Conservation (phyloP, 2,113 vertebrate genomes). For the Peucedramus taeniatus region DNA sequence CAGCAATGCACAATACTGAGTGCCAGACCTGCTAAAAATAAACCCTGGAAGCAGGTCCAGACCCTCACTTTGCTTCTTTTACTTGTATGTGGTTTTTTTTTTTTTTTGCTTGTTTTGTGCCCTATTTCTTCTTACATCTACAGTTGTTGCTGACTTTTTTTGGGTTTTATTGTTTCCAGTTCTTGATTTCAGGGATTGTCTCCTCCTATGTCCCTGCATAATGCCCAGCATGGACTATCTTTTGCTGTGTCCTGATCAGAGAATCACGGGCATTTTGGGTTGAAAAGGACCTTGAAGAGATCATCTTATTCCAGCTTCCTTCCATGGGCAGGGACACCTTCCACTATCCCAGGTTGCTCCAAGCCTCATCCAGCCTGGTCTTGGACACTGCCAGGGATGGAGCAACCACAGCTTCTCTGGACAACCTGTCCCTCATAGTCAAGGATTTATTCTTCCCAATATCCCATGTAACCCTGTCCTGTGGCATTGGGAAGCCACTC, state of each 20-base stretch:
- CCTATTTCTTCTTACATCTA: background rate
- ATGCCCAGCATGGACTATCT: background rate
- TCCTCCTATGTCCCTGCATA: background rate
- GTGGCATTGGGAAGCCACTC: background rate
- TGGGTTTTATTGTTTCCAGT: background rate
- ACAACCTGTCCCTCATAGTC: accelerated
- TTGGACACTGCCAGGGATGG: background rate
- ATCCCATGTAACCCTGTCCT: accelerated
- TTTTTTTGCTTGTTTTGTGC: background rate
- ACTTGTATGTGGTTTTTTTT: background rate
- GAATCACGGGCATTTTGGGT: background rate
- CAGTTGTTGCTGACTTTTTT: background rate
- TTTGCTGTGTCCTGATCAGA: background rate
- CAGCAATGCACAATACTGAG: accelerated
- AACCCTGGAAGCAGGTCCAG: background rate
- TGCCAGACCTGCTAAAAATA: background rate
- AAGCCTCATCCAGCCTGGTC: accelerated
- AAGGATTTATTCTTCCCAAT: background rate
- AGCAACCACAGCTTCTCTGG: background rate
- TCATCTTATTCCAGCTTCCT: background rate
- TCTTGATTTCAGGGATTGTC: background rate
- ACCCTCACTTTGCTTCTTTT: background rate
- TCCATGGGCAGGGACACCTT: background rate
- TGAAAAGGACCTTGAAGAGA: background rate
- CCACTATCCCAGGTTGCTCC: background rate